Percentiles rank a stretch among this genome's conserved stretches.
phyloP scores from a whole-genome alignment of 2,113 vertebrate genomes.

The Channa argus region DNA sequence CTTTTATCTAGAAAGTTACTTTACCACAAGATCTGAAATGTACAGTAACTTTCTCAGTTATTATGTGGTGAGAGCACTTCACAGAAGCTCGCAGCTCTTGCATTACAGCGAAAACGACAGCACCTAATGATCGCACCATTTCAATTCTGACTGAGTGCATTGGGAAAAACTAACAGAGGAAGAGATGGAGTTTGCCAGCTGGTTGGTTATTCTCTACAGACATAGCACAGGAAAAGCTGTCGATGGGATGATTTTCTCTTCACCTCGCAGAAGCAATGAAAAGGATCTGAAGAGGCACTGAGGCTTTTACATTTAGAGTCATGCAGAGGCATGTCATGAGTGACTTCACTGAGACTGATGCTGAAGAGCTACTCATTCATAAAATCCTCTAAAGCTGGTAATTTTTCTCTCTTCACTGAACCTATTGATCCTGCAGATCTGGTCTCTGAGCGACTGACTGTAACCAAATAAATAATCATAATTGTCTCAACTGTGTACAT shows the following conservation, averaged over 20 bases:
- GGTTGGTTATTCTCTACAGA: conserved; percentile 46
- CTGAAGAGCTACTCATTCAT: conserved; percentile 37
- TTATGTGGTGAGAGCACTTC: conserved; percentile 44
- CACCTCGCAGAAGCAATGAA: conserved; percentile 34
- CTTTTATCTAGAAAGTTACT: neutral
- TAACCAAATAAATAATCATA: conserved; percentile 11
- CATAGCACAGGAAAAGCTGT: conserved; percentile 37
- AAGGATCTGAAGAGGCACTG: conserved; percentile 42
- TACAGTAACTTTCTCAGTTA: neutral
- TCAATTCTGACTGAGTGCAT: conserved; percentile 42
- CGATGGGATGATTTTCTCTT: conserved; percentile 44
- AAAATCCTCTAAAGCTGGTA: conserved; percentile 29
- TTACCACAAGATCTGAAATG: conserved; percentile 7
- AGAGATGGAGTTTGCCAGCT: conserved; percentile 51
- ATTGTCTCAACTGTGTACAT: neutral
- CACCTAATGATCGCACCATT: conserved; percentile 55
- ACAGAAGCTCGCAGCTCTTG: conserved; percentile 39
- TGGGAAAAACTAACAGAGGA: conserved; percentile 33
- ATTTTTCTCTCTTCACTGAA: conserved; percentile 44
- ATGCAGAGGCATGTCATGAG: neutral
- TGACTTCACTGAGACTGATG: conserved; percentile 19
- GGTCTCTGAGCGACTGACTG: conserved; percentile 32
- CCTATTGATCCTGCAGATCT: conserved; percentile 31
- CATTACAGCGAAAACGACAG: conserved; percentile 33
- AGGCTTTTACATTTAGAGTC: conserved; percentile 19